Evolutionary conservation across 2,113 vertebrate genomes (phyloP).

Genomic region (Meleagris gallopavo): DNA sequence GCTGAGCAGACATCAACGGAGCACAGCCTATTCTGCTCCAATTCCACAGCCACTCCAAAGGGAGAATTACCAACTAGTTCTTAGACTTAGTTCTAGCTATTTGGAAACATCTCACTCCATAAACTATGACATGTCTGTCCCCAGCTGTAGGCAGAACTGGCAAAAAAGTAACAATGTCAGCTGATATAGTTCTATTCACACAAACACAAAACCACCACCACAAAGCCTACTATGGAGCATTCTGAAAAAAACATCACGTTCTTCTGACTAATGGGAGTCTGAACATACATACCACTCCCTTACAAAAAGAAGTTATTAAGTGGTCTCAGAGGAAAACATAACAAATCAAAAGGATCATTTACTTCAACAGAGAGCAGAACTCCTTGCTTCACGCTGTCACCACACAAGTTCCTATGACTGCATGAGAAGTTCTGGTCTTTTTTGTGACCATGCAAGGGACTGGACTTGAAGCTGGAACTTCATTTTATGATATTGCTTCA

Average conservation of each 20-base stretch:
- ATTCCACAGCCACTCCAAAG: not conserved
- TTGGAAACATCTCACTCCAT: not conserved
- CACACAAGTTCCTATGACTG: not conserved
- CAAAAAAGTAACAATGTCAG: not conserved
- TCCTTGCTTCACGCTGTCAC: not conserved
- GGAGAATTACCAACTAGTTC: not conserved
- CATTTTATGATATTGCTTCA: not conserved
- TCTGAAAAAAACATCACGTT: not conserved
- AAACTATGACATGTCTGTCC: not conserved
- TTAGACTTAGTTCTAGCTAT: not conserved
- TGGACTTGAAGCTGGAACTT: not conserved
- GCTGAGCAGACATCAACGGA: not conserved
- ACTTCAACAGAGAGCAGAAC: not conserved
- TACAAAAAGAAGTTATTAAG: not conserved
- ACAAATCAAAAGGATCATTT: not conserved
- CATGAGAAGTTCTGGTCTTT: not conserved
- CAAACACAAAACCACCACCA: not conserved
- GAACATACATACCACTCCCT: not conserved
- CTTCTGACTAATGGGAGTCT: not conserved
- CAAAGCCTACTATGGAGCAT: not conserved
- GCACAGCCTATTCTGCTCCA: not conserved
- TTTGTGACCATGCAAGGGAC: not conserved
- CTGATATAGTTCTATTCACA: not conserved
- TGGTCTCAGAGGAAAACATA: not conserved
- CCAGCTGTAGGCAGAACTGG: not conserved